Conservation (phyloP, 2,888 invertebrate species). For the Geotrupes spiniger region DNA sequence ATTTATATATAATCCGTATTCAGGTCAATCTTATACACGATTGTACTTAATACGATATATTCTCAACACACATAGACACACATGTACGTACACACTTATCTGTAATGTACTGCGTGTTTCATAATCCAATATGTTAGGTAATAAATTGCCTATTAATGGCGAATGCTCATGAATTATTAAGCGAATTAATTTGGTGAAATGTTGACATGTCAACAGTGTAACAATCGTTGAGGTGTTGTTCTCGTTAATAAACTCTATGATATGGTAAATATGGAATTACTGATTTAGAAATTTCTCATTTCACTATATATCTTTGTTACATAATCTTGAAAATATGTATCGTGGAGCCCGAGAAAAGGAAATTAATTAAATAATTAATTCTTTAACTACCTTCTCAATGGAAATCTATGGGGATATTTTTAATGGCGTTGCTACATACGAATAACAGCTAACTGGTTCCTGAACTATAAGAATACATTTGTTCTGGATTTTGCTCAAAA, state of each 20-base stretch:
- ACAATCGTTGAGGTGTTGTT: conserved; percentile 1
- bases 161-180: not conserved
- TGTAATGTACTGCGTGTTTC: not conserved
- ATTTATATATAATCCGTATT: conserved; percentile 6
- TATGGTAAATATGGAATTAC: not conserved
- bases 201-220: not conserved
- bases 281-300: not conserved
- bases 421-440: too few relatives aligned
- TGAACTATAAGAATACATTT: too few relatives aligned
- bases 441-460: too few relatives aligned
- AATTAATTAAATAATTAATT: too few relatives aligned
- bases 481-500: too few relatives aligned
- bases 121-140: conserved; percentile 4
- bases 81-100: not conserved
- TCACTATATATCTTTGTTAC: too few relatives aligned
- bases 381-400: too few relatives aligned
- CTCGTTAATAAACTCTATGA: not conserved
- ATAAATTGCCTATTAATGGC: conserved; percentile 2
- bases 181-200: too few relatives aligned
- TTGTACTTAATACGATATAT: conserved; percentile 4
- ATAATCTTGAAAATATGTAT: too few relatives aligned
- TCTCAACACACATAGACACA: not conserved
- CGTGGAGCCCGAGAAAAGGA: too few relatives aligned
- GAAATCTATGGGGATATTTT: too few relatives aligned
- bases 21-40: conserved; percentile 12